phyloP scores from a whole-genome alignment of 2,888 invertebrate species.

The Hemithea aestivaria region DNA sequence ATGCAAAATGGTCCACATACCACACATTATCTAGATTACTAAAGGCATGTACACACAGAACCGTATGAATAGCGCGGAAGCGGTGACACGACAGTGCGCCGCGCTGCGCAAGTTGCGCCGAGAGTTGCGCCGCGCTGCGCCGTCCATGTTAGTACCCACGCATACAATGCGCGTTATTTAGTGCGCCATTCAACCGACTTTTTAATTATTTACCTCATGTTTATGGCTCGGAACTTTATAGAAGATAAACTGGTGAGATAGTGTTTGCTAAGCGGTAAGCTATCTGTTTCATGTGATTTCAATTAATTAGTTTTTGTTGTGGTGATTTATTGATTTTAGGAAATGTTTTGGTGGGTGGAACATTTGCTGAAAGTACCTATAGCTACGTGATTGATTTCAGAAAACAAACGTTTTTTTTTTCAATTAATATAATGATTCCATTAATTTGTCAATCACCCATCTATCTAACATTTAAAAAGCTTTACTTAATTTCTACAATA shows the following conservation, averaged over 20 bases:
- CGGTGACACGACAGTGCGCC: slow-evolving; percentile 29
- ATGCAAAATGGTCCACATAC: too few species aligned
- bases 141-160: slow-evolving; percentile 28
- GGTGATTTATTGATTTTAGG: too few species aligned
- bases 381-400: too few species aligned
- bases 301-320: too few species aligned
- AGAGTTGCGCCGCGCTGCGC: slow-evolving; percentile 9
- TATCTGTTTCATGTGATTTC: too few species aligned
- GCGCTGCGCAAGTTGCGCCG: slow-evolving; percentile 10
- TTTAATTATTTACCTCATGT: slow-evolving; percentile 53
- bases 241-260: slow-evolving; percentile 48
- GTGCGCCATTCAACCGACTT: slow-evolving; percentile 50
- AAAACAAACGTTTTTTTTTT: too few species aligned
- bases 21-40: slow-evolving; percentile 11
- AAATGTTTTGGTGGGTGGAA: too few species aligned
- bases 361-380: too few species aligned
- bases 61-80: slow-evolving; percentile 44
- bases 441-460: too few species aligned
- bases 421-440: too few species aligned
- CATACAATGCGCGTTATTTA: slow-evolving; percentile 53
- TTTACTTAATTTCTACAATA: too few species aligned
- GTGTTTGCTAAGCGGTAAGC: slow-evolving; percentile 20
- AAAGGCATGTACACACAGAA: slow-evolving; percentile 28
- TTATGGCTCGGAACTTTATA: slow-evolving; percentile 22
- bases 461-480: too few species aligned